Conservation (phyloP, 2,113 vertebrate species). For the Hippotragus niger region DNA sequence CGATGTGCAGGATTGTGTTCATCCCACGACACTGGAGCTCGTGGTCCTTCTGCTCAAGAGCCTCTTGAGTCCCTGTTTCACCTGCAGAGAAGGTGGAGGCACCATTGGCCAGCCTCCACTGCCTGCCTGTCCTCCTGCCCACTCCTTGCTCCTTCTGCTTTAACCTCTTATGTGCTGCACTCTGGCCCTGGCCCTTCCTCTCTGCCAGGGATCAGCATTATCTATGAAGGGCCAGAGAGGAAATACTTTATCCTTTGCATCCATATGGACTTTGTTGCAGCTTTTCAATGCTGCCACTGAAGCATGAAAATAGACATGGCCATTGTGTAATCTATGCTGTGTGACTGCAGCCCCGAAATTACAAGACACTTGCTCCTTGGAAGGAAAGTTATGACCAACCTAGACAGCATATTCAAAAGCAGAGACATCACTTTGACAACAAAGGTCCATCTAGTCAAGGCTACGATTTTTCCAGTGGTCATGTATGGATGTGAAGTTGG, state of each 20-base stretch:
- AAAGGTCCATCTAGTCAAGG: not conserved
- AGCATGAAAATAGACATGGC: accelerated
- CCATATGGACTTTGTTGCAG: not conserved
- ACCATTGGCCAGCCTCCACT: accelerated
- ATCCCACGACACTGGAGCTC: accelerated
- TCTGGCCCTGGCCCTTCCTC: not conserved
- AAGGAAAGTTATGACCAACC: not conserved
- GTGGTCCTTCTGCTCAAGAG: not conserved
- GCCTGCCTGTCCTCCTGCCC: too few species aligned
- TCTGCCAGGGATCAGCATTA: too few species aligned
- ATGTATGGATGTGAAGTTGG: not conserved
- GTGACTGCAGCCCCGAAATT: not conserved
- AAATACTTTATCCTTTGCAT: not conserved
- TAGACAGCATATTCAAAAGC: not conserved
- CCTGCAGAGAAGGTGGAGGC: not conserved
- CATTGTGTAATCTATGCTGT: accelerated
- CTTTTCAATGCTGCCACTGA: accelerated
- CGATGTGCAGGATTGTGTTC: accelerated
- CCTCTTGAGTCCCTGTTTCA: not conserved
- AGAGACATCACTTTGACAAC: not conserved
- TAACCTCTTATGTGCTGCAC: too few species aligned
- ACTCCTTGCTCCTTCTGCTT: not conserved
- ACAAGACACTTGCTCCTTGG: accelerated
- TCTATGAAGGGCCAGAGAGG: not conserved
- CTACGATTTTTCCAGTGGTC: not conserved